These are phyloP conservation scores for Climacteris rufus DNA, from an alignment of 2,113 vertebrate species.

Conservation along the genomic window DNA sequence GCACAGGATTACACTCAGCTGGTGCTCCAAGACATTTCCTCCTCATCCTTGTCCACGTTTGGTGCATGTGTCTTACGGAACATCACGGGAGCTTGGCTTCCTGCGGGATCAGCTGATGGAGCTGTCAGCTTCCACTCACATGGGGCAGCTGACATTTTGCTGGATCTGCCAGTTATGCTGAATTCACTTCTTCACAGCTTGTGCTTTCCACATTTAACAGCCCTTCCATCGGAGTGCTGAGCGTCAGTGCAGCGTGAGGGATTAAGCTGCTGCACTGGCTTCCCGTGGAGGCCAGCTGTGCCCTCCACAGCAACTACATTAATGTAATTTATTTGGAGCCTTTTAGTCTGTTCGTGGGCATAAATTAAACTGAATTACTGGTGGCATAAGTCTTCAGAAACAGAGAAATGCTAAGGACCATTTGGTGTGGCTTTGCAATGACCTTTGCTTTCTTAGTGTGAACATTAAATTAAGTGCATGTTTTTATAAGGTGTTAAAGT, in stretches of 20 bases:
- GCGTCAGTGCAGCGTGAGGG: background rate
- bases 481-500: background rate
- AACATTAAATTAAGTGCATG: background rate
- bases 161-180: background rate
- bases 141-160: background rate
- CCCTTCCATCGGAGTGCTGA: background rate
- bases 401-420: background rate
- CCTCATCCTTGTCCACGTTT: background rate
- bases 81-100: background rate
- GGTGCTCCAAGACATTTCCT: background rate
- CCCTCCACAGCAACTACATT: background rate
- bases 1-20: background rate
- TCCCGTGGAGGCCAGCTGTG: background rate
- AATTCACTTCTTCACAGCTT: constrained; percentile 2
- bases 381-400: background rate
- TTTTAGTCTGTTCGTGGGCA: background rate
- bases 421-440: background rate
- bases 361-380: constrained; percentile 1
- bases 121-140: background rate
- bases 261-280: constrained; percentile 8
- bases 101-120: background rate
- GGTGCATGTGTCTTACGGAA: background rate
- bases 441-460: background rate
- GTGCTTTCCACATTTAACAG: constrained; percentile 11
- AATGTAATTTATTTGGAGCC: constrained; percentile 7